Base-by-base conservation (phyloP, 2,113 vertebrate species). In the Lasiurus cinereus region DNA sequence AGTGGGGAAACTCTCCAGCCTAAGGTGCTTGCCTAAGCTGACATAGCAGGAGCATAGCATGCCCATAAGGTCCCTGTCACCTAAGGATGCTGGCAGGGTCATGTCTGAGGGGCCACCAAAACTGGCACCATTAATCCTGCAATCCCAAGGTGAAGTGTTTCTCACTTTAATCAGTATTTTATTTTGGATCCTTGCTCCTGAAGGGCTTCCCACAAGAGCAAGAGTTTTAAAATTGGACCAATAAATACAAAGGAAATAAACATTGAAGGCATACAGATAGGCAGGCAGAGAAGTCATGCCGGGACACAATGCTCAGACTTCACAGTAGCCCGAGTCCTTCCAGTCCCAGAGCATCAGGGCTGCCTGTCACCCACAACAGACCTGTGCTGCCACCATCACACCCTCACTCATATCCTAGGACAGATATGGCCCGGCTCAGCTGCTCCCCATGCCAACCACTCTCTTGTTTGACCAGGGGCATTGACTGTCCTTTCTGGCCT, bases 151-250 rank as follows among this genome's bases (percentile, higher is more conserved):
- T 59, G 54, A 76, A 31, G 70, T 80, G 69, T 93, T 94, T 96
- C 88, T 94, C 82, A 91, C 90, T 95, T 94, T 93, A 96, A 93
- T 96, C 92, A 94, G 90, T n/a, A 73, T 70, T 96, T 92, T 92
- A 78, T 79, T 95, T 97, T 33, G 46, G 83, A 95, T 88, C 27
- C 91, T 90, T 92, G 88, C 24, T 91, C 86, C 83, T 77, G 48
- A 93, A 94, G 89, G 85, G 91, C 64, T 96, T 94, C 76, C 67
- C 33, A 83, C 70, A 90, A 93, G 73, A 88, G 93, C 70, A 92
- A 72, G 86, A 92, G 85, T 89, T 95, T 94, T 92, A 96, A 92
- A 97, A 96, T 50, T 89, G 70, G 52, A 88, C 70, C 72, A 92
- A 95, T 94, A 96, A 93, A 96, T 56, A 94, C 36, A 69, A 70